Evolutionary conservation across 2,888 invertebrate genomes (phyloP), one percentile per base, ranked within the genome.

Genomic region (Gastrophysa polygoni): DNA sequence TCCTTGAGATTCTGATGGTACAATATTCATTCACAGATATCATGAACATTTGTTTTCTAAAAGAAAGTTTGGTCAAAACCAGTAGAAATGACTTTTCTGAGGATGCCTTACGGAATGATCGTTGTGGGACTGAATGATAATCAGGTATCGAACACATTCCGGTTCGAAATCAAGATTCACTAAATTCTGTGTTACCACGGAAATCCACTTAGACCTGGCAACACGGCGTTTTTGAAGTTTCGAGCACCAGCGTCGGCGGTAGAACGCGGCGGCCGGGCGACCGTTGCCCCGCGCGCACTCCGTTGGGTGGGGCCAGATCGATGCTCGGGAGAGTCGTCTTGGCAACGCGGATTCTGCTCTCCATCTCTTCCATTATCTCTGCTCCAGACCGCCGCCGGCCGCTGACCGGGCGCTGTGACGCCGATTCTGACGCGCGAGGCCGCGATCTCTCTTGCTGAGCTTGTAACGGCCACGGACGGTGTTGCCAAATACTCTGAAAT

Each of bases 381-480:
- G 61, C 77, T 78, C 79, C 79, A 78, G 80, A 81, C 79, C 78
- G 78, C 79, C 79, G 80, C 78, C 76, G 75, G 76, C 77, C 77
- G 77, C 75, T 75, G 79, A 77, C 71, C 73, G 77, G 78, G 77
- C 75, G 76, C 74, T 73, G 75, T 73, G 75, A 73, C 73, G 76
- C 75, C 57, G 61, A 43, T 46, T 46, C 43, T 51, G 44, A 49
- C 57, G 61, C 51, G 44, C 44, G 8, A n/a, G 3, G 10, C 2
- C 7, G 32, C 32, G 32, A 32, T 32, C 32, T 32, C 11, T 32
- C 10, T 8, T n/a, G 32, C 32, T 32, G 32, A 11, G 32, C 32
- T 32, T 11, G 32, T 10, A 11, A 14, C 14, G 38, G 38, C 4
- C 14, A 14, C 38, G 38, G 3, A 14, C 38, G 14, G 38, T 38